Evolutionary conservation across 2,888 invertebrate species (phyloP).

Genomic region (Leucophenga montana): DNA sequence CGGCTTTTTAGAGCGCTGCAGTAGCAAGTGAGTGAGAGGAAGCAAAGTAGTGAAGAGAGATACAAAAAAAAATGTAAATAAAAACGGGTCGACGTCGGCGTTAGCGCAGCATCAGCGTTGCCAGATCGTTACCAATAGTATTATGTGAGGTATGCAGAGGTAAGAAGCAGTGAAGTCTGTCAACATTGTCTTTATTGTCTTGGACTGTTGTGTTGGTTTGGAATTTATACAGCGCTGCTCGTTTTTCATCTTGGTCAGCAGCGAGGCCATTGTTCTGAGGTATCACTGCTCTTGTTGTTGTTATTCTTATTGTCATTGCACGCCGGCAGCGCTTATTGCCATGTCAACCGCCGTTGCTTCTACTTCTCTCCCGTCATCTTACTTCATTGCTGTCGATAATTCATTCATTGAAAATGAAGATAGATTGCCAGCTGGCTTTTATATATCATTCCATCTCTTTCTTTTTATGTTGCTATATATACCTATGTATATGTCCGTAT

Average conservation of each 20-base stretch:
- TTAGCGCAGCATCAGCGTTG: constrained; percentile 9
- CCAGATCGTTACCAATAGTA: neutral
- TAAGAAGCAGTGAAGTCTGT: no score
- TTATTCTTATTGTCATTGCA: neutral
- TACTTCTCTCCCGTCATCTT: constrained; percentile 22
- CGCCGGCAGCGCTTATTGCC: constrained; percentile 6
- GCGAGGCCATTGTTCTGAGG: neutral
- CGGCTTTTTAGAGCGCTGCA: constrained; percentile 17
- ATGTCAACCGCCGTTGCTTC: neutral
- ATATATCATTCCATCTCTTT: neutral
- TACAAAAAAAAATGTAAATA: neutral
- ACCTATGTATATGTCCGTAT: neutral
- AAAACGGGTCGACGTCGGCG: constrained; percentile 1
- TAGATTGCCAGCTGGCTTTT: constrained; percentile 37
- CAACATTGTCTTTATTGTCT: constrained; percentile 4
- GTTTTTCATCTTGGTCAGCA: neutral
- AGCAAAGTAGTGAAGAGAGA: neutral
- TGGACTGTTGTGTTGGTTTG: neutral
- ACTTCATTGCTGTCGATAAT: constrained; percentile 46
- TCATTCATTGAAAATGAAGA: constrained; percentile 58
- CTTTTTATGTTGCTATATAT: neutral
- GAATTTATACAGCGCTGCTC: neutral
- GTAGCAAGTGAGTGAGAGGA: neutral
- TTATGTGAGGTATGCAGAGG: no score
- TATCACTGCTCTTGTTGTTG: neutral